phyloP scores from a whole-genome alignment of 2,888 invertebrate genomes.

The Caenorhabditis doughertyi region DNA sequence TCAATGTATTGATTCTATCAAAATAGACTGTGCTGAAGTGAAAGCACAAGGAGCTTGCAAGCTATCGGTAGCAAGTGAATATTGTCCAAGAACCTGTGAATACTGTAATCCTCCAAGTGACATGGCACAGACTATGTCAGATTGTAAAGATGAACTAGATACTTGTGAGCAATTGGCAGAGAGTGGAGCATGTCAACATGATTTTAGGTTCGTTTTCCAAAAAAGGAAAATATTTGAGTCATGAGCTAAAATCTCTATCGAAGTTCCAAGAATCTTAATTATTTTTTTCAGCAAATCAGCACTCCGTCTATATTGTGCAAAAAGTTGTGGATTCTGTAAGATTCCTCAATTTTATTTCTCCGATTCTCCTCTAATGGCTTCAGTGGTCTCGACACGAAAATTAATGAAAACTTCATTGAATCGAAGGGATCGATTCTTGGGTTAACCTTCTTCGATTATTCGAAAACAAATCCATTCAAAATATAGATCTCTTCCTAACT shows the following conservation, averaged over 20 bases:
- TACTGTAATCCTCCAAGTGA: constrained; percentile 71
- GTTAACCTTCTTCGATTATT: constrained; percentile 10
- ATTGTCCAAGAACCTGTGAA: constrained; percentile 75
- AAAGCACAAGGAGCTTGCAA: constrained; percentile 71
- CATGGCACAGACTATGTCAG: constrained; percentile 60
- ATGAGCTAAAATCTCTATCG: neutral
- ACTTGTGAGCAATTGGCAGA: constrained; percentile 73
- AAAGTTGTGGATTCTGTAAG: constrained; percentile 76
- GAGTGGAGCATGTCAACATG: constrained; percentile 74
- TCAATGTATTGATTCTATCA: constrained; percentile 75
- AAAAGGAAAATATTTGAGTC: neutral
- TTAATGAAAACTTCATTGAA: constrained; percentile 47
- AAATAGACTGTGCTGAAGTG: constrained; percentile 76
- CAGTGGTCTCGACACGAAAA: constrained; percentile 53
- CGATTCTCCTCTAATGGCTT: constrained; percentile 56
- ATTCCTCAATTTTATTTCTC: constrained; percentile 69
- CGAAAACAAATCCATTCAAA: constrained; percentile 19
- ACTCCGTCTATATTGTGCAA: constrained; percentile 75
- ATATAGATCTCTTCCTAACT: constrained; percentile 46
- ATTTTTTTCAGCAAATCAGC: constrained; percentile 57
- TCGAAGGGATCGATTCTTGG: constrained; percentile 44
- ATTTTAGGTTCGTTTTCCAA: constrained; percentile 60
- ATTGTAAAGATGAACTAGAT: constrained; percentile 75
- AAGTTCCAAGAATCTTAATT: too few species aligned
- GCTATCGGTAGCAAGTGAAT: constrained; percentile 72